Percentiles rank a stretch among this genome's conserved stretches.
Conservation (phyloP, 2,888 invertebrate genomes). For the Cantharis lateralis region DNA sequence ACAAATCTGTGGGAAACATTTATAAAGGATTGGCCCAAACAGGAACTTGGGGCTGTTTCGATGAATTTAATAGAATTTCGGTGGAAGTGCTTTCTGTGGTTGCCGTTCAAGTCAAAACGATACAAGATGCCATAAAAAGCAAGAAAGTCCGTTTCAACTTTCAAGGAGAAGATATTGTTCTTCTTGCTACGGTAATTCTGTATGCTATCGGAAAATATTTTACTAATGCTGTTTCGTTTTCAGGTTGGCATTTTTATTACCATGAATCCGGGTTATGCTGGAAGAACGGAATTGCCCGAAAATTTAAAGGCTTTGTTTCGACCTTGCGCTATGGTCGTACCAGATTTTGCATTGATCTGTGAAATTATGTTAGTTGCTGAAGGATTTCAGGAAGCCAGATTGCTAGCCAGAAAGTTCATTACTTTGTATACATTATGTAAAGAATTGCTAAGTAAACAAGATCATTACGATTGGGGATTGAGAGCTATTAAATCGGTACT, state of each 20-base stretch:
- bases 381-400: slow-evolving; percentile 89
- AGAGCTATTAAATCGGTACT: slow-evolving; percentile 94
- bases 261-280: slow-evolving; percentile 96
- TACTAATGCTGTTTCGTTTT: background rate
- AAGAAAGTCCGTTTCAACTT: slow-evolving; percentile 82
- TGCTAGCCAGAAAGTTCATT: slow-evolving; percentile 91
- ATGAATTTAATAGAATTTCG: slow-evolving; percentile 94
- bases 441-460: slow-evolving; percentile 90
- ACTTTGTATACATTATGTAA: slow-evolving; percentile 89
- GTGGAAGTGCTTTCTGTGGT: slow-evolving; percentile 95
- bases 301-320: slow-evolving; percentile 76
- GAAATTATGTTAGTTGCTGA: slow-evolving; percentile 97
- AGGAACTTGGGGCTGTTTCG: slow-evolving; percentile 96
- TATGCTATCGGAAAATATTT: background rate
- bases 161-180: slow-evolving; percentile 77
- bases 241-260: slow-evolving; percentile 88
- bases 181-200: slow-evolving; percentile 68
- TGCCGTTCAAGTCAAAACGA: slow-evolving; percentile 88
- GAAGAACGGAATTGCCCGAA: slow-evolving; percentile 86
- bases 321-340: slow-evolving; percentile 97
- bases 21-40: slow-evolving; percentile 95
- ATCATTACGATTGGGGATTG: slow-evolving; percentile 97
- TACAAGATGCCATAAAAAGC: slow-evolving; percentile 84
- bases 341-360: slow-evolving; percentile 93
- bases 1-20: slow-evolving; percentile 92